Evolutionary conservation across 2,888 invertebrate species (phyloP), one percentile per base, ranked within the genome.

Genomic region (Clitarchus hookeri): DNA sequence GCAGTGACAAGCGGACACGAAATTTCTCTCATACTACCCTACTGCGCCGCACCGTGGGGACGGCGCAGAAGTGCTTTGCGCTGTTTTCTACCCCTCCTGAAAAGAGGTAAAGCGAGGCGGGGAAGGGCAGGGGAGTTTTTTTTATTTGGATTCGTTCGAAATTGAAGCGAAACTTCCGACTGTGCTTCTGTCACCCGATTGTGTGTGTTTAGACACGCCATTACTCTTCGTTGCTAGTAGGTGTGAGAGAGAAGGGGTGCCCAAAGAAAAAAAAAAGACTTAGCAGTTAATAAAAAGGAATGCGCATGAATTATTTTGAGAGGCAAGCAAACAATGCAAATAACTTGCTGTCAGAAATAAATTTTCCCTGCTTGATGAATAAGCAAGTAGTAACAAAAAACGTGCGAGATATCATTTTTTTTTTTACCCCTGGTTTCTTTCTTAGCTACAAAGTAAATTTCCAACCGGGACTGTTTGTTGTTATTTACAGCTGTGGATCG

Each of bases 1-100:
- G 65, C 65, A 65, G 65, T 65, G 65, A 65, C 65, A 65, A 65
- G 65, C 65, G 65, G 65, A 65, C 65, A 65, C 65, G 65, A n/a
- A 65, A 65, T 65, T 65, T 65, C 65, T 23, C 65, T 19, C 65
- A 8, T 9, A 19, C 65, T 19, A 8, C 65, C 65, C 23, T n/a
- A 65, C 65, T 8, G 2, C 23, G 16, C 65, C 48, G 23, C 65
- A n/a, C 65, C 65, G 65, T 65, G 65, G 65, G 65, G 65, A 65
- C 65, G 65, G 65, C 65, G 65, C 65, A 65, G 65, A 65, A 65
- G 65, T 65, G 65, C 65, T 65, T 65, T 65, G 65, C 65, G 65
- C 65, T 65, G 65, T 65, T 65, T 65, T 65, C 65, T 65, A 65
- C 65, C 65, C 65, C 65, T 65, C 65, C 11, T 65, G 65, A 23